A percentile compares a stretch with the other conserved stretches of the same genome.
Conservation (phyloP, 2,888 invertebrate species). For the Ectropis crepuscularia region DNA sequence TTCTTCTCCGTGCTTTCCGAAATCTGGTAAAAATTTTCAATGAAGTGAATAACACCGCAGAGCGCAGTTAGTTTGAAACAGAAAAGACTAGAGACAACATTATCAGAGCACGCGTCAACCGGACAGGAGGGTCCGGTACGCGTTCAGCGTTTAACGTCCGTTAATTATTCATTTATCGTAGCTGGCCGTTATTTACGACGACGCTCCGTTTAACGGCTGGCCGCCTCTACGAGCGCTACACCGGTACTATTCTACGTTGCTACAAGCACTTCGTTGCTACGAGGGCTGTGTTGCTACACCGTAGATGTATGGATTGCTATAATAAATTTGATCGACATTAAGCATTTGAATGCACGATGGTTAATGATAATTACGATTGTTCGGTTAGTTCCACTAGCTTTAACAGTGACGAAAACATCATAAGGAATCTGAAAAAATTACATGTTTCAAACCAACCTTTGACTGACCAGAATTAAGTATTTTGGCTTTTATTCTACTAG, state of each 20-base stretch:
- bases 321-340: constrained; percentile 49
- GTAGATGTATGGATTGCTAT: constrained; percentile 47
- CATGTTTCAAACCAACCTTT: no score
- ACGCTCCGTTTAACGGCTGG: constrained; percentile 57
- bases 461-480: no score
- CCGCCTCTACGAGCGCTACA: constrained; percentile 56
- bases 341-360: constrained; percentile 30
- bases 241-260: constrained; percentile 42
- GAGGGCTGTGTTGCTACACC: constrained; percentile 7
- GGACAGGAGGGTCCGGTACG: constrained; percentile 34
- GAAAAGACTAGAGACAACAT: constrained; percentile 25
- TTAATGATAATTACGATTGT: no score
- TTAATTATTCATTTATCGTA: constrained; percentile 75
- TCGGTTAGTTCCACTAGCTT: no score
- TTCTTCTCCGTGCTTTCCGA: no score
- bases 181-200: constrained; percentile 59
- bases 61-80: no score
- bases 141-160: constrained; percentile 65
- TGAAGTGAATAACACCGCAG: no score
- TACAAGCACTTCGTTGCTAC: constrained; percentile 23
- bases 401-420: no score
- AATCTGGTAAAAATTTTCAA: no score
- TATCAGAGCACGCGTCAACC: constrained; percentile 39
- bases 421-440: no score
- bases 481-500: no score